phyloP scores from a whole-genome alignment of 1,140 invertebrate genomes.

The Batillaria attramentaria region DNA sequence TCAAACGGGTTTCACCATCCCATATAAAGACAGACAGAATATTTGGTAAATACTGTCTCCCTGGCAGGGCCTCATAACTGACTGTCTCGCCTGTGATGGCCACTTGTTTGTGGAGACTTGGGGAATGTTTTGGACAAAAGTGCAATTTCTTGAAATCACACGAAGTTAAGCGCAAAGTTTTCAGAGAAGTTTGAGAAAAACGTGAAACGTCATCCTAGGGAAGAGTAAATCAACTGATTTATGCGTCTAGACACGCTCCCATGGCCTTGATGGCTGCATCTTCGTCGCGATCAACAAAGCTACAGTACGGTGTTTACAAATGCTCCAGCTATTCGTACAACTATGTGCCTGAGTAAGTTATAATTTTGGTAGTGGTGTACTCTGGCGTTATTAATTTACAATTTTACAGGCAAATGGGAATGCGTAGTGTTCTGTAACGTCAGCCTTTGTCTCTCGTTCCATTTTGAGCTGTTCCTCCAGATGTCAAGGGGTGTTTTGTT shows the following conservation, averaged over 20 bases:
- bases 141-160: too few species aligned
- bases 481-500: not conserved
- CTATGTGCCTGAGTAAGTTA: conserved; percentile 69
- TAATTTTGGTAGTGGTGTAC: not conserved
- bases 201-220: conserved; percentile 31
- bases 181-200: conserved; percentile 15
- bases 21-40: too few species aligned
- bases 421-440: not conserved
- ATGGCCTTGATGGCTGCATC: conserved; percentile 31
- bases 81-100: too few species aligned
- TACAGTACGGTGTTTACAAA: conserved; percentile 63
- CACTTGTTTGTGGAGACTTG: too few species aligned
- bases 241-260: conserved; percentile 5
- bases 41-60: too few species aligned
- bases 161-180: not conserved
- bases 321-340: conserved; percentile 69
- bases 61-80: too few species aligned
- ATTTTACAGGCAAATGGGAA: not conserved
- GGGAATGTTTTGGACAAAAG: not conserved
- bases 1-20: too few species aligned
- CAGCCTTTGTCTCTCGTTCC: not conserved
- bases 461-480: not conserved
- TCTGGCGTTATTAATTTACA: not conserved
- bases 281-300: conserved; percentile 33
- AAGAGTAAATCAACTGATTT: conserved; percentile 3